Base-by-base conservation (phyloP, 2,888 invertebrate species). In the Celastrina argiolus region DNA sequence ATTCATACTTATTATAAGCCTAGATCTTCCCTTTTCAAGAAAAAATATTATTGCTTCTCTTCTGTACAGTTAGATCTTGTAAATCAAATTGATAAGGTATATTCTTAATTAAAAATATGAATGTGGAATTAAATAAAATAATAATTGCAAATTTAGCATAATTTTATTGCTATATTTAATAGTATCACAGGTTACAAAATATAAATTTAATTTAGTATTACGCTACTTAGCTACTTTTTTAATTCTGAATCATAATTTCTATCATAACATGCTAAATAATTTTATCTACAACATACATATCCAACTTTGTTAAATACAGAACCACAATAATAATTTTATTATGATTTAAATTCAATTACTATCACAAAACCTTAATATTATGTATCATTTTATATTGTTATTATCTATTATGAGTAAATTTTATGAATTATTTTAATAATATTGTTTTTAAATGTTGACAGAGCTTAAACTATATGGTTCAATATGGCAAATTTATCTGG, bases 171-270 rank as follows among this genome's bases (percentile, higher is more conserved):
- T 36, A 59, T 8, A 18, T 12, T n/a, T 59, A 63, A 28, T 45
- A 63, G 16, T 63, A 63, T 63, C 63, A 63, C 63, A 63, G 63
- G 58, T 58, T 26, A 28, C 26, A 45, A 41, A 63, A 28, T 28
- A 26, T 41, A 18, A 59, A 22, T n/a, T 28, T 16, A 16, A 63
- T 22, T 16, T 26, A 10, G 26, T 28, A 63, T 16, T 1, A 16
- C 45, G 8, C 16, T 31, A 16, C 2, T n/a, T 31, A 45, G 8
- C 16, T 31, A 16, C 2, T n/a, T 31, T 26, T 16, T n/a, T 28
- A 8, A 61, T 34, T 34, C 39, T 36, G 7, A 2, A 61, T 36
- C 18, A 59, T 16, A 31, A 34, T 59, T 59, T 56, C 56, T 56
- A 56, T 26, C 12, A 36, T 36, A 12, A 10, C 10, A n/a, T n/a